A percentile compares a stretch with the other conserved stretches of the same genome.
Conservation (phyloP, 2,888 invertebrate genomes). For the Meghimatium bilineatum region DNA sequence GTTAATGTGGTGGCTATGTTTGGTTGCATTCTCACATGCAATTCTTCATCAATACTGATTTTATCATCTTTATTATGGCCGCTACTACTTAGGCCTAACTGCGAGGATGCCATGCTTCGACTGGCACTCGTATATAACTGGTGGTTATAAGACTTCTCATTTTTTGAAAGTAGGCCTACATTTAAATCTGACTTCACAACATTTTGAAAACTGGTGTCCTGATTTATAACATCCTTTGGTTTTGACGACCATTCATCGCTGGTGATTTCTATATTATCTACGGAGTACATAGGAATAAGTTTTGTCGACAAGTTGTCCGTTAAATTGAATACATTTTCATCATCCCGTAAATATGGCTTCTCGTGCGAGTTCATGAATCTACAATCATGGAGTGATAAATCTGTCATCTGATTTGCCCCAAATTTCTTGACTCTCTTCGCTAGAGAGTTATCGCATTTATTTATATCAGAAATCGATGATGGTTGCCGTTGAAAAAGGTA, state of each 20-base stretch:
- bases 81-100: too few species aligned
- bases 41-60: not conserved
- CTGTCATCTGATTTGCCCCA: not conserved
- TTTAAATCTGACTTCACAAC: too few species aligned
- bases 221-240: too few species aligned
- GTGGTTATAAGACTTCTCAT: not conserved
- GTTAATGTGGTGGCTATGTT: constrained; percentile 62
- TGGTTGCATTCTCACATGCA: constrained; percentile 52
- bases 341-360: not conserved
- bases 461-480: not conserved
- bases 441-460: not conserved
- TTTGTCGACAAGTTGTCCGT: not conserved
- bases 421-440: too few species aligned
- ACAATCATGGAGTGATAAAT: not conserved
- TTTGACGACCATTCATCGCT: not conserved
- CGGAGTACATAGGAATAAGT: not conserved
- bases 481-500: not conserved
- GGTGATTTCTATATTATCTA: not conserved
- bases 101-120: constrained; percentile 42
- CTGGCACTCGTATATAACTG: not conserved
- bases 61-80: not conserved
- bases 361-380: not conserved
- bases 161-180: not conserved
- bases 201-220: not conserved
- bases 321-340: not conserved